phyloP scores from a whole-genome alignment of 2,113 vertebrate genomes.

The Daubentonia madagascariensis region DNA sequence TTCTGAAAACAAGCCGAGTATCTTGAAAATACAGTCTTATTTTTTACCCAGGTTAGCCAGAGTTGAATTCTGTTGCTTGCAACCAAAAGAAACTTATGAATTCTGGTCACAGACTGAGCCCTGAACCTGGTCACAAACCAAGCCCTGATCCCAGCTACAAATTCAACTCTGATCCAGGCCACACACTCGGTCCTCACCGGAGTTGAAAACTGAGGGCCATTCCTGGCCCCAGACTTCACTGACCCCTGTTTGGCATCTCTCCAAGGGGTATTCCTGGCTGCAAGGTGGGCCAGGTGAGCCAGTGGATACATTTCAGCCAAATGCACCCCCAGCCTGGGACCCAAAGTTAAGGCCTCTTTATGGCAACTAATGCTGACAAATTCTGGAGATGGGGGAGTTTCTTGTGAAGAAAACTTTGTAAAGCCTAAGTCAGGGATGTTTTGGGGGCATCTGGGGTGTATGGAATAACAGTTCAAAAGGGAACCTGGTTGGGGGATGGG shows the following conservation, averaged over 20 bases:
- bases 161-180: slow-evolving; percentile 10
- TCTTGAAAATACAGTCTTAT: not conserved
- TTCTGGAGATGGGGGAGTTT: not conserved
- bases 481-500: not conserved
- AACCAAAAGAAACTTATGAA: not conserved
- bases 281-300: not conserved
- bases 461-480: not conserved
- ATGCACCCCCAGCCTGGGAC: not conserved
- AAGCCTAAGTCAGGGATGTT: not conserved
- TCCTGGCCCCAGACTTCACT: not conserved
- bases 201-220: not conserved
- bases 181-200: not conserved
- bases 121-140: not conserved
- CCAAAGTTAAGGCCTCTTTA: not conserved
- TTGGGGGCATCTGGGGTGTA: not conserved
- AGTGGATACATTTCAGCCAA: not conserved
- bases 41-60: slow-evolving; percentile 14
- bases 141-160: not conserved
- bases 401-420: not conserved
- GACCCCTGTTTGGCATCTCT: not conserved
- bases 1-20: not conserved
- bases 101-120: not conserved
- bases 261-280: not conserved
- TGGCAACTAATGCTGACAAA: not conserved
- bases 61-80: slow-evolving; percentile 27